Evolutionary conservation across 2,888 invertebrate genomes (phyloP).

Genomic region (Dryobota labecula): DNA sequence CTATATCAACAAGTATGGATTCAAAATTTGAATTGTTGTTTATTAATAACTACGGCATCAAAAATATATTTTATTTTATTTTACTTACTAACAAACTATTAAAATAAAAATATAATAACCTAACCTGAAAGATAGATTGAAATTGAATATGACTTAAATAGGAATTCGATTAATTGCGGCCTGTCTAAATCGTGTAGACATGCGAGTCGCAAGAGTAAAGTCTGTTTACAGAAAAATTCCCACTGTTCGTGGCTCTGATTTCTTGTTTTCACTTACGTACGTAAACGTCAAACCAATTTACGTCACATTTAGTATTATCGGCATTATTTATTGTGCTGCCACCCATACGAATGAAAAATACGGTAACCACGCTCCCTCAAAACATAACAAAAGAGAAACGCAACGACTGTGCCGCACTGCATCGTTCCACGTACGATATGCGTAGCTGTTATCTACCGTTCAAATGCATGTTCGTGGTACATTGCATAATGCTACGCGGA

Average conservation of each 20-base stretch:
- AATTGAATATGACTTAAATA: not conserved
- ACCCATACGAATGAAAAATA: not conserved
- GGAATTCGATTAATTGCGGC: not conserved
- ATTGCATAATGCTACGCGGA: not conserved
- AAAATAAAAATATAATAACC: no score
- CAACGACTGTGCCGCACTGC: not conserved
- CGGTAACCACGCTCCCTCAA: not conserved
- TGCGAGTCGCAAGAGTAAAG: not conserved
- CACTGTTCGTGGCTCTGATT: not conserved
- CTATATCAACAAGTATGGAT: no score
- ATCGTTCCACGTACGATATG: not conserved
- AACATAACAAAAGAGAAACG: not conserved
- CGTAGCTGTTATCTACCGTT: constrained; percentile 6
- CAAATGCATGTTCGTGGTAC: constrained; percentile 15
- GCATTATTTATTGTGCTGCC: not conserved
- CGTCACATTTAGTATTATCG: not conserved
- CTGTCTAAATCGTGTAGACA: no score
- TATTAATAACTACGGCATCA: not conserved
- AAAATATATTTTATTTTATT: no score
- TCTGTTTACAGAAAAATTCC: not conserved
- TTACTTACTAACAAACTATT: no score
- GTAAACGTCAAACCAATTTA: not conserved
- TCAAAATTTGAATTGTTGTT: not conserved
- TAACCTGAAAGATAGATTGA: not conserved
- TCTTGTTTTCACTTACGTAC: not conserved